phyloP scores from a whole-genome alignment of 1,140 invertebrate genomes.

The Archivesica marissinica region DNA sequence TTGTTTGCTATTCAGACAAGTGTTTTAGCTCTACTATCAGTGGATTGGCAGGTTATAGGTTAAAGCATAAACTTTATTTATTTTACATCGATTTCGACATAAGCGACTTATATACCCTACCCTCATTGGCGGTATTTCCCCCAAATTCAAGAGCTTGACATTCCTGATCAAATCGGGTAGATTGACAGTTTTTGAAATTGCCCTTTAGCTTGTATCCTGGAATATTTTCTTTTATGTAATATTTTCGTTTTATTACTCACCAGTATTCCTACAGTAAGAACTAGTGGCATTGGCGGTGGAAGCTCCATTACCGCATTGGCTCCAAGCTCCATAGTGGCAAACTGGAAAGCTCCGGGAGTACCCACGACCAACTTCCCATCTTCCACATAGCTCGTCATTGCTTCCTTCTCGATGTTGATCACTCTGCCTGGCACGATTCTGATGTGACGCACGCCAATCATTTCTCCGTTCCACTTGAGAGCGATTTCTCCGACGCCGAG shows the following conservation, averaged over 20 bases:
- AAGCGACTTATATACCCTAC: too few relatives aligned
- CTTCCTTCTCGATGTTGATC: conserved; percentile 70
- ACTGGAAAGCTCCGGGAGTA: conserved; percentile 71
- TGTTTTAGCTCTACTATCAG: too few relatives aligned
- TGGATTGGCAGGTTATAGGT: too few relatives aligned
- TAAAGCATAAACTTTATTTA: too few relatives aligned
- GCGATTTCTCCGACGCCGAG: conserved; percentile 75
- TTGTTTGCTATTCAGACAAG: too few relatives aligned
- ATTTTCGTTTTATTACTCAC: conserved; percentile 60
- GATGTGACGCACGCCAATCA: conserved; percentile 74
- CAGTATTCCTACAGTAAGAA: conserved; percentile 75
- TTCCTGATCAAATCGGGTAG: too few relatives aligned
- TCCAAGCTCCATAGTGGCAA: conserved; percentile 75
- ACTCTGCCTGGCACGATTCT: conserved; percentile 75
- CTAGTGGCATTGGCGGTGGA: conserved; percentile 73
- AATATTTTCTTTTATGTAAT: too few relatives aligned
- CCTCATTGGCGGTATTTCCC: too few relatives aligned
- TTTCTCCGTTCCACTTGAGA: conserved; percentile 77
- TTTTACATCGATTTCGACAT: too few relatives aligned
- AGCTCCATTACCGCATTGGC: conserved; percentile 70
- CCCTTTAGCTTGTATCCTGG: too few relatives aligned
- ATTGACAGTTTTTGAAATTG: too few relatives aligned
- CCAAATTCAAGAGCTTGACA: too few relatives aligned
- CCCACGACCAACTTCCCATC: conserved; percentile 63
- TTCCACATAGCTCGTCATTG: conserved; percentile 69